These are phyloP conservation scores for Mantis religiosa DNA, from an alignment of 2,888 invertebrate species.

Conservation along the genomic window DNA sequence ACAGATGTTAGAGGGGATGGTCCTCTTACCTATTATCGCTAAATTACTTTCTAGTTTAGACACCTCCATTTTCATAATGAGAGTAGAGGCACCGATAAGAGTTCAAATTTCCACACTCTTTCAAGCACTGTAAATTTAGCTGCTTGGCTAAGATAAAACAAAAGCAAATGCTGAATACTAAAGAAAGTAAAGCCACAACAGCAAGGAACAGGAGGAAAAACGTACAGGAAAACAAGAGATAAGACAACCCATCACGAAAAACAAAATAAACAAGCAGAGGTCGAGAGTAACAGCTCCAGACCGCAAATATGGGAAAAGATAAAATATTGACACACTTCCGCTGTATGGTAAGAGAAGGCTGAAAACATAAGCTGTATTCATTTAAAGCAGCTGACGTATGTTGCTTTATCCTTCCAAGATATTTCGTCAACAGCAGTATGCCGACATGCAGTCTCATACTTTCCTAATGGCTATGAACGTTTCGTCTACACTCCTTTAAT, in stretches of 20 bases:
- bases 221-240: neutral
- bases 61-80: no score
- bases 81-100: no score
- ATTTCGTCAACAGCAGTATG: no score
- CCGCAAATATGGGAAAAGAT: neutral
- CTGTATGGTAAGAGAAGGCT: neutral
- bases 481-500: no score
- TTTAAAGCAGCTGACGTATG: no score
- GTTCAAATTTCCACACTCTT: neutral
- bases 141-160: neutral
- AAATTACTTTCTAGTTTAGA: no score
- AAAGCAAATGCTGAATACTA: neutral
- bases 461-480: no score
- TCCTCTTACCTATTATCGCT: no score
- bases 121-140: neutral
- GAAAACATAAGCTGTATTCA: no score
- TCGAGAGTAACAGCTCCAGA: neutral
- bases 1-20: no score
- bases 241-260: neutral
- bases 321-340: neutral
- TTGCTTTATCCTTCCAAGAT: no score
- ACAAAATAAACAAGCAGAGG: neutral
- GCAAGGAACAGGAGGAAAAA: neutral
- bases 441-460: no score
- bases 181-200: neutral